phyloP scores from a whole-genome alignment of 2,888 invertebrate genomes.

The Campaea margaritaria region DNA sequence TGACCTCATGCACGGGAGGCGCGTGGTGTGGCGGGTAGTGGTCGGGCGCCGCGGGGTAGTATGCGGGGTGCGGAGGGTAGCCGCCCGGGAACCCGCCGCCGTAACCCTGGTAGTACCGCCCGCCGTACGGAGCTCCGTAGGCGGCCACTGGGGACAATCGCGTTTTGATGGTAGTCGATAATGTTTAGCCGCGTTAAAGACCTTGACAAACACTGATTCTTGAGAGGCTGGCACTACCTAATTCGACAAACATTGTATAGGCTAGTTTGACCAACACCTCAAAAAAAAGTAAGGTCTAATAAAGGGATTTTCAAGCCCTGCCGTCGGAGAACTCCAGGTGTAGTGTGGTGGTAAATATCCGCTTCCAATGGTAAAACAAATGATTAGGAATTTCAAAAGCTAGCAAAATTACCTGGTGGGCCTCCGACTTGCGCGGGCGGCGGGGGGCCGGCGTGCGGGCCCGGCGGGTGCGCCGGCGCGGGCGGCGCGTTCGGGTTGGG shows the following conservation, averaged over 20 bases:
- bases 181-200: too few species aligned
- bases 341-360: too few species aligned
- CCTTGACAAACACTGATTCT: too few species aligned
- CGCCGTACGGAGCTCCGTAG: conserved; percentile 70
- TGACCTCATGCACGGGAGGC: conserved; percentile 56
- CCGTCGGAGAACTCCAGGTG: too few species aligned
- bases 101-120: conserved; percentile 73
- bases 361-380: too few species aligned
- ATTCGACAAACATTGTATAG: too few species aligned
- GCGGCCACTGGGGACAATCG: conserved; percentile 42
- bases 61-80: conserved; percentile 47
- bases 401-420: conserved; percentile 22
- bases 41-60: conserved; percentile 49
- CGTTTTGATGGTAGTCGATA: too few species aligned
- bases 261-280: too few species aligned
- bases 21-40: conserved; percentile 47
- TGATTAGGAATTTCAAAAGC: too few species aligned
- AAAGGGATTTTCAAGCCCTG: too few species aligned
- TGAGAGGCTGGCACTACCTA: too few species aligned
- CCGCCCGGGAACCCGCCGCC: conserved; percentile 58
- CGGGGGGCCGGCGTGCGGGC: conserved; percentile 47
- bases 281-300: too few species aligned
- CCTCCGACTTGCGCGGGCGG: conserved; percentile 32
- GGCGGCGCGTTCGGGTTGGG: conserved; percentile 62
- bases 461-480: conserved; percentile 46